Conservation (phyloP, 2,888 invertebrate species). For the Acronicta psi region DNA sequence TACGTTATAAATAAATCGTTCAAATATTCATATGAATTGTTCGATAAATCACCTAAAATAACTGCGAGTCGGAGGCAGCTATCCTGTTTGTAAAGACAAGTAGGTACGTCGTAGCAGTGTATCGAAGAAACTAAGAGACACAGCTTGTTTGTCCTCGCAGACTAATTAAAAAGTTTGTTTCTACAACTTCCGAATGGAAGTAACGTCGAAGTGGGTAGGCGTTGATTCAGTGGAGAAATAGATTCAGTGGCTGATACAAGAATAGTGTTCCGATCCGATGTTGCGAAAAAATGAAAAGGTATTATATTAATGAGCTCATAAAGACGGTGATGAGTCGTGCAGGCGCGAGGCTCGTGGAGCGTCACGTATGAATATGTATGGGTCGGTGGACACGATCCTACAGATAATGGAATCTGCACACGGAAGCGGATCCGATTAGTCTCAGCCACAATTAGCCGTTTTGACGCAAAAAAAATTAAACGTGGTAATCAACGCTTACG, state of each 20-base stretch:
- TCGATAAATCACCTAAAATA: conserved; percentile 70
- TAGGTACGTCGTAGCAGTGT: conserved; percentile 67
- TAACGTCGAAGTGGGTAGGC: conserved; percentile 76
- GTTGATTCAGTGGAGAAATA: conserved; percentile 77
- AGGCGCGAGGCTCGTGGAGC: conserved; percentile 67
- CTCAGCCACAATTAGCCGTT: conserved; percentile 77
- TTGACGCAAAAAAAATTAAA: conserved; percentile 59
- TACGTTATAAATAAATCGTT: conserved; percentile 57
- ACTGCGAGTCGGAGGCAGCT: conserved; percentile 48
- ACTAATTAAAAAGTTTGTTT: conserved; percentile 89
- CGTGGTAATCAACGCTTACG: conserved; percentile 23
- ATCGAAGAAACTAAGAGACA: conserved; percentile 79
- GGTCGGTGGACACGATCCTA: conserved; percentile 77
- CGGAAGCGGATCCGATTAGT: conserved; percentile 82
- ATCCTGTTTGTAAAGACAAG: conserved; percentile 67
- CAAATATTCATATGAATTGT: conserved; percentile 57
- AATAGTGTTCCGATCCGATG: conserved; percentile 33
- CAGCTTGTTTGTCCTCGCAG: conserved; percentile 87
- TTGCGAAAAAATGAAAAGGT: conserved; percentile 25
- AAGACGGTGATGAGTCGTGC: conserved; percentile 70
- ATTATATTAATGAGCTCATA: conserved; percentile 62
- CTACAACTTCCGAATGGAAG: conserved; percentile 77
- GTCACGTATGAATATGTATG: conserved; percentile 84
- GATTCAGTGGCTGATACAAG: conserved; percentile 67
- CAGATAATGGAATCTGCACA: conserved; percentile 86